Evolutionary conservation across 2,113 vertebrate species (phyloP).

Genomic region (Gavia stellata): DNA sequence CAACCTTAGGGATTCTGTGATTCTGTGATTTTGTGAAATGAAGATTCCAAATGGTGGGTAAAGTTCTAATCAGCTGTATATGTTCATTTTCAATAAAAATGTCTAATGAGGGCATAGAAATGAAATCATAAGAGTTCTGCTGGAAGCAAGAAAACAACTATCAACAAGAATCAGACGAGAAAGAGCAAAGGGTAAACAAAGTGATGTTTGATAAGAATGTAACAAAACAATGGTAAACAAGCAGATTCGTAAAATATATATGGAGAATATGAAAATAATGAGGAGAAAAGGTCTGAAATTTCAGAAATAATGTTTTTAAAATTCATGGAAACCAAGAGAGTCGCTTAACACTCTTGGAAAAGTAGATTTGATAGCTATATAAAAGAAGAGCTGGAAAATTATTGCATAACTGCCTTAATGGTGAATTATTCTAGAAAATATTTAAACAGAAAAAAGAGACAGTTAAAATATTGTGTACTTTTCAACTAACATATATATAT

Average conservation of each 20-base stretch:
- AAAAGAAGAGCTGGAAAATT: not conserved
- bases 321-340: not conserved
- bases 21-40: no score
- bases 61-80: not conserved
- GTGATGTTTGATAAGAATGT: not conserved
- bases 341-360: not conserved
- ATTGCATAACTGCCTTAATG: not conserved
- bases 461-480: not conserved
- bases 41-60: not conserved
- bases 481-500: not conserved
- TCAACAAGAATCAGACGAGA: not conserved
- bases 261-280: not conserved
- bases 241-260: not conserved
- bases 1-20: no score
- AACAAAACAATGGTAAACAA: not conserved
- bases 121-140: not conserved
- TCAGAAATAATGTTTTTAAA: not conserved
- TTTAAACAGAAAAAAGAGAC: not conserved
- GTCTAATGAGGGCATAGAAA: not conserved
- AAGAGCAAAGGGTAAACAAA: not conserved
- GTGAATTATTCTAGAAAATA: not conserved
- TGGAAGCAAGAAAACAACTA: not conserved
- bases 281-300: not conserved
- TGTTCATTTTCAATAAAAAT: not conserved
- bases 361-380: not conserved